Percentiles rank a stretch among this genome's conserved stretches.
Conservation (phyloP, 2,113 vertebrate genomes). For the Aplodontia rufa region DNA sequence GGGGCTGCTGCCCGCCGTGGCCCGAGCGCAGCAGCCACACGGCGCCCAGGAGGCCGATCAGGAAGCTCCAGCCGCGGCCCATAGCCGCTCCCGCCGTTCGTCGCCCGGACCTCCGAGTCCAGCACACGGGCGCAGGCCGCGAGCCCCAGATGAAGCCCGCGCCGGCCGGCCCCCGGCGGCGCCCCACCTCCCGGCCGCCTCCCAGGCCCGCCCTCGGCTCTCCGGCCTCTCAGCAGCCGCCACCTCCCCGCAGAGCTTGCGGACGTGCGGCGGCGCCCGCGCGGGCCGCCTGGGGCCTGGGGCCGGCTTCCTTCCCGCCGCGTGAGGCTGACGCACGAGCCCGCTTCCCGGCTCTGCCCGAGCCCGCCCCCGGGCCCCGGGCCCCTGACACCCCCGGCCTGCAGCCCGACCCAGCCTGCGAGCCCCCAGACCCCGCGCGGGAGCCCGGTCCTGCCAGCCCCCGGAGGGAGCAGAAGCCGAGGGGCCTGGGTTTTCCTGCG, state of each 20-base stretch:
- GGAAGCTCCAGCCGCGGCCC: conserved; percentile 33
- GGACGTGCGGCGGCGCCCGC: conserved; percentile 65
- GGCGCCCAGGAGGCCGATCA: conserved; percentile 4
- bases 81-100: neutral
- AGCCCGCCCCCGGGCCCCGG: too few species aligned
- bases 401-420: neutral
- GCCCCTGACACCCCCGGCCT: neutral
- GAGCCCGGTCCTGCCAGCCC: rapidly evolving
- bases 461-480: rapidly evolving
- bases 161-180: neutral
- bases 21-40: conserved; percentile 21
- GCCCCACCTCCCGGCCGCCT: conserved; percentile 37
- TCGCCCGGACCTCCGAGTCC: neutral
- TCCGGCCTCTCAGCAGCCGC: neutral
- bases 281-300: neutral
- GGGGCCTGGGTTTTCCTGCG: neutral
- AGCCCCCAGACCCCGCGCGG: neutral
- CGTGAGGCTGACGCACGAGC: neutral
- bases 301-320: neutral
- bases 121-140: conserved; percentile 22
- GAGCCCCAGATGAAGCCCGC: conserved; percentile 44
- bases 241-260: neutral
- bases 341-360: neutral
- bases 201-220: conserved; percentile 39
- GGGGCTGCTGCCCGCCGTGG: conserved; percentile 42